Evolutionary conservation across 2,888 invertebrate genomes (phyloP), one percentile per base, ranked within the genome.

Genomic region (Himalopsyche kuldschensis): DNA sequence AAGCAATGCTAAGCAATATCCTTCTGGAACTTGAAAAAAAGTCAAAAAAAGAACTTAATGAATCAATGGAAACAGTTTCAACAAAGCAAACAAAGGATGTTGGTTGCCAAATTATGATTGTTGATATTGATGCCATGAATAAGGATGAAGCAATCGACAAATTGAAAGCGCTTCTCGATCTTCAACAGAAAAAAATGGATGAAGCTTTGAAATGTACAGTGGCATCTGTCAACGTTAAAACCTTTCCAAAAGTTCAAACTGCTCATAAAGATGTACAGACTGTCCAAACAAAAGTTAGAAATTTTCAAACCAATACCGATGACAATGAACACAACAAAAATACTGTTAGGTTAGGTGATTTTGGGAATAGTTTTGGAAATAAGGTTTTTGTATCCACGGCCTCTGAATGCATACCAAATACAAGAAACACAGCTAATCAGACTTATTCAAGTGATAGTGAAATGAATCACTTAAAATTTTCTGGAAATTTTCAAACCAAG

Each of bases 191-290:
- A 75, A 75, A 81, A 30, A 20, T 82, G 69, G 82, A 82, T 30
- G 69, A 69, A 27, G 15, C 27, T 15, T 69, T 69, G 11, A 69
- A 69, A 27, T 30, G 11, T 69, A 11, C 69, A 30, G 27, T 20
- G 30, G 24, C 30, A 31, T 31, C 75, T 24, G 81, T 24, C 5
- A 15, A 78, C 17, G 11, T 15, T 46, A 41, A 20, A 78, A 78
- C n/a, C 11, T 20, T 41, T 69, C 8, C n/a, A 75, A 79, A 82
- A 31, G 63, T 47, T 48, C 35, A 81, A 32, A 31, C 11, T 27
- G 63, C 63, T 48, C 75, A 79, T 48, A 84, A 76, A 83, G 83
- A 78, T 20, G 81, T 81, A n/a, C 82, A 84, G 48, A 83, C 85
- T 48, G 4, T 35, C 1, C 30, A 15, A 4, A 47, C 20, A 10